Evolutionary conservation across 2,797 vertebrate species (phyloP).

Genomic region (Ceryle rudis): DNA sequence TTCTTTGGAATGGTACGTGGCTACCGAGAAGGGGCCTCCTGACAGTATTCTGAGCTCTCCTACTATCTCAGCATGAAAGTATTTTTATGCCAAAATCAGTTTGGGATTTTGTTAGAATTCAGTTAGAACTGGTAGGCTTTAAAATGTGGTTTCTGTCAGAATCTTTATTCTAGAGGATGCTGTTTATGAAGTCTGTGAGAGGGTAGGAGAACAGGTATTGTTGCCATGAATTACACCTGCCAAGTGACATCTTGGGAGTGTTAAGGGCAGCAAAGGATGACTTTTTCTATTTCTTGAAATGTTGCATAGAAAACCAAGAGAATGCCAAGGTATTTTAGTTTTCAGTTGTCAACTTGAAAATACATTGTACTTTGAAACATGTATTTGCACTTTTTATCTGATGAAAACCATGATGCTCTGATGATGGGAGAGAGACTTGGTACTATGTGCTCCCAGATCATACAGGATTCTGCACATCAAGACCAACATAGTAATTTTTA

Average conservation of each 20-base stretch:
- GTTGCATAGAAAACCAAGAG: background rate
- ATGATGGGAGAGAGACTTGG: background rate
- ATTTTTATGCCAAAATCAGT: background rate
- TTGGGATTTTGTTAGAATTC: background rate
- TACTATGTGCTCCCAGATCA: background rate
- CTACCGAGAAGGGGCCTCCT: background rate
- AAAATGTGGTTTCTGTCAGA: background rate
- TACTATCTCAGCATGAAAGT: background rate
- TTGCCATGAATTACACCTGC: background rate
- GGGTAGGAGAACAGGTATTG: background rate
- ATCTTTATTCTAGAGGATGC: background rate
- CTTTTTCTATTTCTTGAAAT: background rate
- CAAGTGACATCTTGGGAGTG: background rate
- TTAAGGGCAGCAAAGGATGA: background rate
- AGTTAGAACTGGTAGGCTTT: background rate
- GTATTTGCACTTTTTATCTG: background rate
- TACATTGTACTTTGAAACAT: background rate
- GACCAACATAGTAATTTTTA: background rate
- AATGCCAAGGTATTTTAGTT: background rate
- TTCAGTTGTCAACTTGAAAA: background rate
- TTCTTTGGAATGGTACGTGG: slow-evolving; percentile 93
- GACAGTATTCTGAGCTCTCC: background rate
- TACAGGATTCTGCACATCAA: background rate
- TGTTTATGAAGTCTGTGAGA: background rate
- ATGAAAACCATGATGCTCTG: background rate